A percentile compares a stretch with the other conserved stretches of the same genome.
Conservation (phyloP, 2,797 vertebrate genomes). For the Perodicticus potto region DNA sequence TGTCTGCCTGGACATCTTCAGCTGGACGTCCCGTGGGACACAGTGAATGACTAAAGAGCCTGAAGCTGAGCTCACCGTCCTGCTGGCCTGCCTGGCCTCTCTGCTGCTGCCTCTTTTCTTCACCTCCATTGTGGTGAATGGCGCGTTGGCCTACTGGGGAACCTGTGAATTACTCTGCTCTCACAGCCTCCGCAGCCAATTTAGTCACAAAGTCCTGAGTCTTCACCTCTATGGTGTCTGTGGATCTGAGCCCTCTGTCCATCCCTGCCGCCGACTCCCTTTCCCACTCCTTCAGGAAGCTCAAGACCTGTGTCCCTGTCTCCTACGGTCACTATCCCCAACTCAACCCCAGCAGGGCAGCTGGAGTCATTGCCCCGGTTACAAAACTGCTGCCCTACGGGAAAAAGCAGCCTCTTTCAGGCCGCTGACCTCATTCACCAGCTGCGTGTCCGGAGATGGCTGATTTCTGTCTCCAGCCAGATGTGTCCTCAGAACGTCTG, state of each 20-base stretch:
- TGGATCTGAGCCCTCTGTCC: neutral
- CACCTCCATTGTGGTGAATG: neutral
- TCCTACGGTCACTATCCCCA: neutral
- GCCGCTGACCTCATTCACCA: constrained; percentile 34
- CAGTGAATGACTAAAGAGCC: neutral
- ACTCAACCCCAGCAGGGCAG: neutral
- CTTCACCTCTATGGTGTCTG: neutral
- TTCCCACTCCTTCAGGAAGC: neutral
- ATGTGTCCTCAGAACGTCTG: neutral
- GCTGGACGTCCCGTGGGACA: no score
- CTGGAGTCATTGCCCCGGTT: neutral
- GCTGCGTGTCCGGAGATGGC: constrained; percentile 28
- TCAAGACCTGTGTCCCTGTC: neutral
- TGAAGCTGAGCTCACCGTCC: neutral
- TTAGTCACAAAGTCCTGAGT: neutral
- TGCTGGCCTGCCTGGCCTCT: neutral
- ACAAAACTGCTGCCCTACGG: constrained; percentile 24
- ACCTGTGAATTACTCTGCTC: neutral
- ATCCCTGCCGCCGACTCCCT: neutral
- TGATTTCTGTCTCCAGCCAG: neutral
- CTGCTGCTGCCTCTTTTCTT: neutral
- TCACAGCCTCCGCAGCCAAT: neutral
- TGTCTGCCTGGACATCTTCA: neutral
- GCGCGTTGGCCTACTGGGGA: neutral
- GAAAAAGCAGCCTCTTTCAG: neutral